Percentiles rank a stretch among this genome's conserved stretches.
phyloP scores from a whole-genome alignment of 2,113 vertebrate genomes.

The Protobothrops flavoviridis region DNA sequence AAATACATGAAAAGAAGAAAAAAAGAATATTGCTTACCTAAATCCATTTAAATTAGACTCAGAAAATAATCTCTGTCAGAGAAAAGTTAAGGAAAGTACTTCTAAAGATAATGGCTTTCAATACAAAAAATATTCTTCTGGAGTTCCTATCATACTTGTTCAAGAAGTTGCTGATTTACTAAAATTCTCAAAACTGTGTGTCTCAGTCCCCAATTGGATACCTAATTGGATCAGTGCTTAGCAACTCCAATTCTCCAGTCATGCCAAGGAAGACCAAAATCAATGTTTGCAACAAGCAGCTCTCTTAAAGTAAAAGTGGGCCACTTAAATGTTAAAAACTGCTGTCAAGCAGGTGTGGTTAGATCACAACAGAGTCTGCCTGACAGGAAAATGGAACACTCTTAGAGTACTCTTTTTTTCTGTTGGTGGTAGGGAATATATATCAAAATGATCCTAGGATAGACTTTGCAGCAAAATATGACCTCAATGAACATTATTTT shows the following conservation, averaged over 20 bases:
- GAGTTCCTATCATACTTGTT: background rate
- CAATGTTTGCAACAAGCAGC: background rate
- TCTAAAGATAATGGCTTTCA: background rate
- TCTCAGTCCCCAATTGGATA: background rate
- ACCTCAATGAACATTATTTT: background rate
- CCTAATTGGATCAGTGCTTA: background rate
- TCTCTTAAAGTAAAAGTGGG: background rate
- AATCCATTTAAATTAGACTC: background rate
- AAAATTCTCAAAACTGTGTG: background rate
- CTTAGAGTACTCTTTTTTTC: background rate
- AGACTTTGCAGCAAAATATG: background rate
- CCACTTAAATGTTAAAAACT: background rate
- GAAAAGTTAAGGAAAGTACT: background rate
- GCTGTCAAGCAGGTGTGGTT: background rate
- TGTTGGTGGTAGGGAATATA: background rate
- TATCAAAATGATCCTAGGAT: background rate
- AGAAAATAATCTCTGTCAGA: background rate
- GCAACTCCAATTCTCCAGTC: background rate
- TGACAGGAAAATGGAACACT: background rate
- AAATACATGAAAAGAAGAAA: background rate
- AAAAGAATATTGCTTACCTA: background rate
- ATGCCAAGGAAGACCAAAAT: background rate
- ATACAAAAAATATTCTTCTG: background rate
- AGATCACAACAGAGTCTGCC: background rate
- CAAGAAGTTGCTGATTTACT: background rate